Evolutionary conservation across 2,113 vertebrate species (phyloP), one percentile per base, ranked within the genome.

Genomic region (Eleginops maclovinus): DNA sequence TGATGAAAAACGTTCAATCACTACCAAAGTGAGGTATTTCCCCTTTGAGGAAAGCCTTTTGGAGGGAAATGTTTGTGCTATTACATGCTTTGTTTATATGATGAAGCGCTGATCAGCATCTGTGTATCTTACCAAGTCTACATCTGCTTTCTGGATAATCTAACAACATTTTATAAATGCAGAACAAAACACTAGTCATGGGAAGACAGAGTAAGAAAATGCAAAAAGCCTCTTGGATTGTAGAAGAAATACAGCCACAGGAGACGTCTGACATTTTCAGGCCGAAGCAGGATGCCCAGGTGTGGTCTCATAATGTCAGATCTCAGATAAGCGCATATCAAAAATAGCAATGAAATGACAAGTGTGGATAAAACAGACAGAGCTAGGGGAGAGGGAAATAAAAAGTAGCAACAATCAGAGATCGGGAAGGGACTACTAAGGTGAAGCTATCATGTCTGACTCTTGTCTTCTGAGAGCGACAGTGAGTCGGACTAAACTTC

Each of bases 401-500:
- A 58, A 26, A 49, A 61, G 17, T 9, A 19, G 26, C 13, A 59
- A 49, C 56, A 44, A 72, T 47, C 65, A 11, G n/a, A 7, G 54
- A 61, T 24, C 15, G 59, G 36, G 62, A 75, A 49, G 19, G 22
- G 13, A 55, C 46, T 1, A 11, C 50, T 21, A 44, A 88, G 51
- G 43, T 58, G 17, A 69, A 65, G 62, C 61, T n/a, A 56, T 77
- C 47, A 19, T n/a, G 64, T 77, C 21, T 50, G 56, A 59, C 40
- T 68, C 63, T 71, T 64, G 16, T 79, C 61, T 75, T 72, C 3
- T 17, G 68, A 72, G 76, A 84, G 67, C 1, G 24, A 62, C 59
- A 66, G 56, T 17, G 40, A 87, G 70, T 67, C 49, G 55, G 77
- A 75, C 59, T 83, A 53, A 87, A 90, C 89, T 88, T 89, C 70